Evolutionary conservation across 1,140 invertebrate genomes (phyloP).

Genomic region (Tetramorium simillimum): DNA sequence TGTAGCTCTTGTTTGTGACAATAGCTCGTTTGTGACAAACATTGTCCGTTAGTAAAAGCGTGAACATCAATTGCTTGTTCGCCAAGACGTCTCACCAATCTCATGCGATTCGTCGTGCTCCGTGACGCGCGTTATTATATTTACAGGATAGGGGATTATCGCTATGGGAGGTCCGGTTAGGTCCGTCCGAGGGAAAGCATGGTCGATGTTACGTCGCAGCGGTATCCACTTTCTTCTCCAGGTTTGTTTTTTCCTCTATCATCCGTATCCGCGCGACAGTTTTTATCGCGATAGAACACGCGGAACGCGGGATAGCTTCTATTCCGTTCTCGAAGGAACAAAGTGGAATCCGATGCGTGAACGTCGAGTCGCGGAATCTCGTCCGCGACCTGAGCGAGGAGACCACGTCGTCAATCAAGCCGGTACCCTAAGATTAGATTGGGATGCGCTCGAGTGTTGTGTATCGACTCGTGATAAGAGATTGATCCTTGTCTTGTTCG

Average conservation of each 20-base stretch:
- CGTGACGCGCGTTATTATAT: constrained; percentile 21
- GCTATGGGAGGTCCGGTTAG: neutral
- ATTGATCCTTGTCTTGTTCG: constrained; percentile 5
- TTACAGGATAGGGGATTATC: constrained; percentile 13
- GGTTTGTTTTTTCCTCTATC: neutral
- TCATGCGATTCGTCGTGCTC: neutral
- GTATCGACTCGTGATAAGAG: constrained; percentile 27
- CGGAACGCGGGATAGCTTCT: neutral
- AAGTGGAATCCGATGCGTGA: constrained; percentile 5
- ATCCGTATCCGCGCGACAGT: neutral
- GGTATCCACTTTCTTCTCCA: neutral
- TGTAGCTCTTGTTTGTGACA: neutral
- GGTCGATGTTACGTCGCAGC: neutral
- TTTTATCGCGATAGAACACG: neutral
- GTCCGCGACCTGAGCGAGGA: neutral
- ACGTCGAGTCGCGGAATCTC: neutral
- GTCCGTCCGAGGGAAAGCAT: neutral
- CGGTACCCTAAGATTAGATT: constrained; percentile 43
- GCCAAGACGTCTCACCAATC: neutral
- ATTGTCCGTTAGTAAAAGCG: constrained; percentile 10
- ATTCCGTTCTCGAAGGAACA: neutral
- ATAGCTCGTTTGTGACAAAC: neutral
- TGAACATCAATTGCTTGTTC: constrained; percentile 2
- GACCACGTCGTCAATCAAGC: neutral
- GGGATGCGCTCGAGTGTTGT: constrained; percentile 42